Percentiles rank a stretch among this genome's conserved stretches.
These are phyloP conservation scores for Stenurella melanura DNA, from an alignment of 2,888 invertebrate genomes.

Conservation along the genomic window DNA sequence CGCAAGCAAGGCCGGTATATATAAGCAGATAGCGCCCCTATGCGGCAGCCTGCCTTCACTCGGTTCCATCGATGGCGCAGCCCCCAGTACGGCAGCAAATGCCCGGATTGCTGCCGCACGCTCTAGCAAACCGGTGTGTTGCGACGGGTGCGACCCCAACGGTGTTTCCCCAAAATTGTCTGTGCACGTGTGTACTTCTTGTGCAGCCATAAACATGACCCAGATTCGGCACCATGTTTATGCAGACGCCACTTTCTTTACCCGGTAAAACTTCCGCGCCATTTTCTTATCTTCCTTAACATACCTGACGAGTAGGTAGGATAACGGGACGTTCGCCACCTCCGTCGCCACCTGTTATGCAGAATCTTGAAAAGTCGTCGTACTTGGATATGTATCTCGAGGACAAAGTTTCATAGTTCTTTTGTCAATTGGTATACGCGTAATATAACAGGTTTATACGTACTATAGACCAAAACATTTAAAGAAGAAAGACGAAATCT, in stretches of 20 bases:
- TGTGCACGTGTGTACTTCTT: slow-evolving; percentile 11
- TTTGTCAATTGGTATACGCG: background rate
- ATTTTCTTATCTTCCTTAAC: slow-evolving; percentile 24
- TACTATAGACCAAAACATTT: no score
- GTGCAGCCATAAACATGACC: slow-evolving; percentile 30
- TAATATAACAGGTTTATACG: background rate
- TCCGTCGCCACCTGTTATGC: slow-evolving; percentile 27
- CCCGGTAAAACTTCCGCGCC: slow-evolving; percentile 26
- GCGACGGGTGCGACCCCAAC: slow-evolving; percentile 45
- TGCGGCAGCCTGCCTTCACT: slow-evolving; percentile 55
- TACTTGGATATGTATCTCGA: background rate
- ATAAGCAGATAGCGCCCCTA: slow-evolving; percentile 55
- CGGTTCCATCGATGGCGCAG: slow-evolving; percentile 54
- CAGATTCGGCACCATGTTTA: slow-evolving; percentile 1
- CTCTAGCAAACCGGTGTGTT: slow-evolving; percentile 45
- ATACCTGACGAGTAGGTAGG: slow-evolving; percentile 18
- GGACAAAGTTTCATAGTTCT: background rate
- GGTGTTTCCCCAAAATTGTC: slow-evolving; percentile 30
- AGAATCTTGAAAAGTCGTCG: background rate
- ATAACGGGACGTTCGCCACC: background rate
- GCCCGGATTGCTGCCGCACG: slow-evolving; percentile 59
- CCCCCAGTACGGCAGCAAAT: slow-evolving; percentile 63
- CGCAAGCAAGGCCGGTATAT: slow-evolving; percentile 5
- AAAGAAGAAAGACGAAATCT: no score
- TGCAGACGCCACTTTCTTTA: slow-evolving; percentile 7